Conservation (phyloP, 2,797 vertebrate species). For the Rhadinocentrus ornatus region DNA sequence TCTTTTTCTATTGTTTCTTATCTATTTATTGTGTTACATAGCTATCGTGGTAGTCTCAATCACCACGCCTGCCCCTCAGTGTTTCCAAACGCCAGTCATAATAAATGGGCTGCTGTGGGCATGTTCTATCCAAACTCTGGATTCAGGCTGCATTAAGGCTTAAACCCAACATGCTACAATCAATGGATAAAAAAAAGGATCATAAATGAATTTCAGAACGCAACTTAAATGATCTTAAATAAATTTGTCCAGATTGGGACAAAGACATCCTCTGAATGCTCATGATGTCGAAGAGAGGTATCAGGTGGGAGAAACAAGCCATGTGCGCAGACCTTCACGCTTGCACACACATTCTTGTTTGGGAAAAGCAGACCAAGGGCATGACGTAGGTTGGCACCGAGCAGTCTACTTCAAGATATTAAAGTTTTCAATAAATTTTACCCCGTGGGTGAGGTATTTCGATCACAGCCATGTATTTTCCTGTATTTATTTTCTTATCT, state of each 20-base stretch:
- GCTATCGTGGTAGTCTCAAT: constrained; percentile 33
- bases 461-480: not conserved
- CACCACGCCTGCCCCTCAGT: constrained; percentile 22
- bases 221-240: no score
- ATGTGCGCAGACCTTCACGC: not conserved
- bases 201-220: no score
- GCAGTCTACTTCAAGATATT: not conserved
- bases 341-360: not conserved
- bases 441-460: not conserved
- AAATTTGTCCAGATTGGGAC: not conserved
- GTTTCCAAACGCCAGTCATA: constrained; percentile 24
- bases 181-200: no score
- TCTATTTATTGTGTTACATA: constrained; percentile 50
- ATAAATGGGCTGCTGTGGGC: not conserved
- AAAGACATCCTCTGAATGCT: not conserved
- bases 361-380: not conserved
- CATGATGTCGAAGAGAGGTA: not conserved
- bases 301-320: not conserved
- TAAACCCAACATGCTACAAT: not conserved
- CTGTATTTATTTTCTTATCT: no score
- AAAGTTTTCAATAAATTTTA: not conserved
- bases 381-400: not conserved
- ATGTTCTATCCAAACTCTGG: not conserved
- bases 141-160: not conserved
- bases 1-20: no score